Evolutionary conservation across 2,797 vertebrate genomes (phyloP), one percentile per base, ranked within the genome.

Genomic region (Paguma larvata): DNA sequence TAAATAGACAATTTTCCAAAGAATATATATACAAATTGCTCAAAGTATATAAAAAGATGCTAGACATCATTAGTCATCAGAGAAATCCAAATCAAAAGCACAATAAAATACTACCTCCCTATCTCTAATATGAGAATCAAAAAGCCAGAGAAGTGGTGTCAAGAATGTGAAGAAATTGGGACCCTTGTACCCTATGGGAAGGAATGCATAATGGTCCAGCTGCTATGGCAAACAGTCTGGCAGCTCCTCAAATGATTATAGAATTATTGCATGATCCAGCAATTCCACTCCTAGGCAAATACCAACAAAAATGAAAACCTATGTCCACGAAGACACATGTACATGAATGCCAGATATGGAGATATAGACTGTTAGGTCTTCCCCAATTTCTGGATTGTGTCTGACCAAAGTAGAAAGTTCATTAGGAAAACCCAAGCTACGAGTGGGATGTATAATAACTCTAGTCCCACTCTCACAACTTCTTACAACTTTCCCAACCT

Each of bases 161-260:
- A 77, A 62, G 38, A 77, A 75, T 41, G 68, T 32, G 62, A 83
- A 89, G 48, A 90, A 88, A 41, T 5, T 5, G 30, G 80, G 78
- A 84, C 32, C 16, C 48, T 89, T 19, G 34, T 44, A 78, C 9
- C 46, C 46, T 88, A 27, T 51, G 70, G 8, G 62, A 89, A 53
- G 78, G 38, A 75, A 96, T 8, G 19, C 21, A 15, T 46, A 95
- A 59, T 10, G 32, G 18, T 59, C 75, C 65, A 51, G 44, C 5
- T 70, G 14, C 77, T 91, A 63, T 70, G 51, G 59, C 41, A 96
- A 95, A 91, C 6, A 93, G 68, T 67, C 73, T 86, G 34, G 15
- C 46, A 62, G 3, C 59, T 92, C 51, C 53, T 92, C 72, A 78
- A 82, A 65, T 90, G 27, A 89, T 53, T 51, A 7, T 0, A 59